A percentile compares a stretch with the other conserved stretches of the same genome.
Conservation (phyloP, 2,888 invertebrate genomes). For the Brachyptera risi region DNA sequence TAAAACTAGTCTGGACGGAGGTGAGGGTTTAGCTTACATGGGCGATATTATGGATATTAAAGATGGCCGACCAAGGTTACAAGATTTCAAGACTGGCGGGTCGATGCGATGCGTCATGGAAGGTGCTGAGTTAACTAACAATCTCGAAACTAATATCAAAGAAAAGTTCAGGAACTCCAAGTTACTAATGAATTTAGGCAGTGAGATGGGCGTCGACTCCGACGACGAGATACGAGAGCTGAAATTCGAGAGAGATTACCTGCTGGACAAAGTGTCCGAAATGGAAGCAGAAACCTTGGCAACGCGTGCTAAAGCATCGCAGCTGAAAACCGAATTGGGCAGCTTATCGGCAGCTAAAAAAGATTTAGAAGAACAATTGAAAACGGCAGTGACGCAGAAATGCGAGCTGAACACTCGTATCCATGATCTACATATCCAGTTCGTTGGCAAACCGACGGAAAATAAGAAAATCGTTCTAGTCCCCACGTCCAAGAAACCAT, state of each 20-base stretch:
- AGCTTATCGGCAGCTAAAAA: slow-evolving; percentile 54
- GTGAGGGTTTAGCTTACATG: slow-evolving; percentile 6
- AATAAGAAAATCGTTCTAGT: slow-evolving; percentile 4
- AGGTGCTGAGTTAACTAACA: neutral
- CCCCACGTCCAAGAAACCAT: neutral
- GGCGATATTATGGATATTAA: neutral
- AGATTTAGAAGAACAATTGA: slow-evolving; percentile 58
- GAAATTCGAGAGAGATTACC: slow-evolving; percentile 68
- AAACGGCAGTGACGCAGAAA: slow-evolving; percentile 52
- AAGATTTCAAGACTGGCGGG: slow-evolving; percentile 1
- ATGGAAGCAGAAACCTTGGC: slow-evolving; percentile 72
- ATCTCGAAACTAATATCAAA: neutral
- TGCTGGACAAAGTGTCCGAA: slow-evolving; percentile 67
- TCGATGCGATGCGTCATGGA: slow-evolving; percentile 9
- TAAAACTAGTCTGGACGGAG: slow-evolving; percentile 12
- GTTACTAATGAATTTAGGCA: neutral
- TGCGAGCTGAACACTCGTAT: slow-evolving; percentile 55
- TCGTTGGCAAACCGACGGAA: slow-evolving; percentile 38
- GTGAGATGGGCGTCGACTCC: too few relatives aligned
- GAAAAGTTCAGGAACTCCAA: neutral
- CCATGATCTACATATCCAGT: slow-evolving; percentile 52
- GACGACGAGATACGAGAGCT: slow-evolving; percentile 58
- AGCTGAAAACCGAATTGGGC: slow-evolving; percentile 61
- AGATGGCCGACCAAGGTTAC: slow-evolving; percentile 12
- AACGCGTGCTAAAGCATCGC: slow-evolving; percentile 59